phyloP scores from a whole-genome alignment of 2,888 invertebrate species.

The Rotaria magnacalcarata region DNA sequence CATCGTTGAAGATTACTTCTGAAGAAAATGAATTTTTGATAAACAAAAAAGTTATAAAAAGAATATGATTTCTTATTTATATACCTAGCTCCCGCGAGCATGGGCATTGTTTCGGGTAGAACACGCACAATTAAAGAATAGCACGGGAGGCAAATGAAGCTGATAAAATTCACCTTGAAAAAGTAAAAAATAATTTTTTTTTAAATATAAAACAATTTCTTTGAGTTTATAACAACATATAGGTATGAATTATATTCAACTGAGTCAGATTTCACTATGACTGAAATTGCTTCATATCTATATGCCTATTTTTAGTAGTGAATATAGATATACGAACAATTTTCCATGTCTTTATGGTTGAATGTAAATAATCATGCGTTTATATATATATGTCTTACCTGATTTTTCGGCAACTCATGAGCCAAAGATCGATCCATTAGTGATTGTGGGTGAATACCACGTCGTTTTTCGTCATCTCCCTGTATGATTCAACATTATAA shows the following conservation, averaged over 20 bases:
- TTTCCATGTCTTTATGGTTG: too few relatives aligned
- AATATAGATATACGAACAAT: too few relatives aligned
- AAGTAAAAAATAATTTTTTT: background rate
- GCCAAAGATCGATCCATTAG: constrained; percentile 51
- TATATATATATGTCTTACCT: constrained; percentile 47
- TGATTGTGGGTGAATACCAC: constrained; percentile 50
- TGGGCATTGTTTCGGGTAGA: constrained; percentile 5
- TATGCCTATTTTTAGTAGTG: too few relatives aligned
- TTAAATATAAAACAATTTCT: too few relatives aligned
- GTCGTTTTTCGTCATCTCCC: constrained; percentile 52
- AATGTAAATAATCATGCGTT: too few relatives aligned
- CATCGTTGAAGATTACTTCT: constrained; percentile 23
- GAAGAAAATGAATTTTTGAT: background rate
- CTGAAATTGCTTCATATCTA: too few relatives aligned
- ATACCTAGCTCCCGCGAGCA: background rate
- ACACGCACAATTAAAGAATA: background rate
- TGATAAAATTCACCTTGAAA: constrained; percentile 26
- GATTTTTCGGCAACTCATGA: constrained; percentile 51
- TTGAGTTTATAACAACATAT: too few relatives aligned
- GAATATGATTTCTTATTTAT: background rate
- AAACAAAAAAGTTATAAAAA: too few relatives aligned
- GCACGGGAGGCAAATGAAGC: background rate
- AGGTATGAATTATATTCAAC: too few relatives aligned
- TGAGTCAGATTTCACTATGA: too few relatives aligned
- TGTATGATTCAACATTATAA: constrained; percentile 38